Conservation (phyloP, 1,140 invertebrate genomes). For the Zaprionus lachaisei region DNA sequence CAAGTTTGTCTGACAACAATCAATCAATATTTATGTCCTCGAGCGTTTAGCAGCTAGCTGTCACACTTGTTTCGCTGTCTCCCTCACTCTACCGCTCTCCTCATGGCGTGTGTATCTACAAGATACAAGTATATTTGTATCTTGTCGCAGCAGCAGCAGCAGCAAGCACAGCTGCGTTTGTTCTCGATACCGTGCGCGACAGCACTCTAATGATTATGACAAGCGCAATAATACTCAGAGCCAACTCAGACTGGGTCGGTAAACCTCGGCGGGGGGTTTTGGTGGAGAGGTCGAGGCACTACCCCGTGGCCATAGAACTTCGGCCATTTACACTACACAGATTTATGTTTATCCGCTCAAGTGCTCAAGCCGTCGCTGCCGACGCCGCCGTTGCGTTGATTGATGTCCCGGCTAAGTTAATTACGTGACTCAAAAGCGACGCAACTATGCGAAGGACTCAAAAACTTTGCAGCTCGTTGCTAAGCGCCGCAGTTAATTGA, state of each 20-base stretch:
- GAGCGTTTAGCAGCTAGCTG: constrained; percentile 62
- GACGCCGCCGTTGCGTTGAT: constrained; percentile 51
- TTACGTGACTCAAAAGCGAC: constrained; percentile 74
- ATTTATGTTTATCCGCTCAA: constrained; percentile 78
- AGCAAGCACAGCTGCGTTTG: constrained; percentile 39
- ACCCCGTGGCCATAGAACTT: constrained; percentile 53
- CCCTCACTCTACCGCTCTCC: background rate
- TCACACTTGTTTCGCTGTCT: constrained; percentile 39
- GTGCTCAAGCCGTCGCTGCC: constrained; percentile 33
- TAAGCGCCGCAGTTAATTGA: constrained; percentile 74
- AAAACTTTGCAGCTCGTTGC: constrained; percentile 58
- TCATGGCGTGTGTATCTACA: constrained; percentile 8
- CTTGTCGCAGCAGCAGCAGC: constrained; percentile 13
- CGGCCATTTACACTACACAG: constrained; percentile 73
- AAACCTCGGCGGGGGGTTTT: background rate
- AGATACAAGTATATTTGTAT: constrained; percentile 44
- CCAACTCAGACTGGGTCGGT: constrained; percentile 10
- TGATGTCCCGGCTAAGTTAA: constrained; percentile 77
- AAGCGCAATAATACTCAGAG: constrained; percentile 74
- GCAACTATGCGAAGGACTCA: constrained; percentile 44
- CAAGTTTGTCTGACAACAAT: constrained; percentile 72
- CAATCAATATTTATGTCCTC: constrained; percentile 79
- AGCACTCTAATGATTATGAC: constrained; percentile 78
- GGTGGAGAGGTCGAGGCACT: constrained; percentile 11
- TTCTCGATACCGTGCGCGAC: constrained; percentile 34